Percentiles rank a stretch among this genome's conserved stretches.
These are phyloP conservation scores for Gymnogyps californianus DNA, from an alignment of 2,113 vertebrate species.

Conservation along the genomic window DNA sequence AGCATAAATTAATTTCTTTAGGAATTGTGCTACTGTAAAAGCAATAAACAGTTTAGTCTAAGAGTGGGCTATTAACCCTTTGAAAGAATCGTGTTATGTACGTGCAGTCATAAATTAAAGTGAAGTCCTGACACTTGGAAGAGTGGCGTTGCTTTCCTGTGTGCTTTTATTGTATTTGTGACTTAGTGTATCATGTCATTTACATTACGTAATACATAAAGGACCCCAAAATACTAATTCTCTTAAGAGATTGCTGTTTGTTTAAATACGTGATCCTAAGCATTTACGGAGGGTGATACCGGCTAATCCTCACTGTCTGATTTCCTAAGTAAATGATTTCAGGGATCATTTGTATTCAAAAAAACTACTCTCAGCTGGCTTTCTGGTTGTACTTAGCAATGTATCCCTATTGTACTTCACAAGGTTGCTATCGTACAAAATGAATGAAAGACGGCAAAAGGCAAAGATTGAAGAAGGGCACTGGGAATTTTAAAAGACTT, in stretches of 20 bases:
- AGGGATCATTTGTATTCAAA: neutral
- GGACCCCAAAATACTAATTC: conserved; percentile 34
- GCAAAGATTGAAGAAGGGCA: neutral
- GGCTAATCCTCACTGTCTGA: conserved; percentile 10
- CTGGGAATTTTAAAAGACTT: neutral
- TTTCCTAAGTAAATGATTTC: neutral
- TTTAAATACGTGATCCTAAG: conserved; percentile 27
- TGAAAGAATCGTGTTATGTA: neutral
- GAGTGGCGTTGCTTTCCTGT: neutral
- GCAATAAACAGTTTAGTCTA: neutral
- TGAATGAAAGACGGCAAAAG: conserved; percentile 24
- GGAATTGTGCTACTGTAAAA: neutral
- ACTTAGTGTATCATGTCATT: neutral
- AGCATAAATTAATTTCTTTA: neutral
- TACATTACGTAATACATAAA: conserved; percentile 21
- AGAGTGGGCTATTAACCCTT: neutral
- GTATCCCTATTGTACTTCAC: neutral
- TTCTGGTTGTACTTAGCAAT: neutral
- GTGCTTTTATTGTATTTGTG: neutral
- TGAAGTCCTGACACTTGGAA: neutral
- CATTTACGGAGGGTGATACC: conserved; percentile 6
- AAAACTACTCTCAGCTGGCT: neutral
- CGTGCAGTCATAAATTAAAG: neutral
- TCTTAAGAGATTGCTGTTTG: conserved; percentile 17
- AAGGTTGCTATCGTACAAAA: neutral